Conservation (phyloP, 1,140 invertebrate genomes). For the Aphaenogaster ashmeadi region DNA sequence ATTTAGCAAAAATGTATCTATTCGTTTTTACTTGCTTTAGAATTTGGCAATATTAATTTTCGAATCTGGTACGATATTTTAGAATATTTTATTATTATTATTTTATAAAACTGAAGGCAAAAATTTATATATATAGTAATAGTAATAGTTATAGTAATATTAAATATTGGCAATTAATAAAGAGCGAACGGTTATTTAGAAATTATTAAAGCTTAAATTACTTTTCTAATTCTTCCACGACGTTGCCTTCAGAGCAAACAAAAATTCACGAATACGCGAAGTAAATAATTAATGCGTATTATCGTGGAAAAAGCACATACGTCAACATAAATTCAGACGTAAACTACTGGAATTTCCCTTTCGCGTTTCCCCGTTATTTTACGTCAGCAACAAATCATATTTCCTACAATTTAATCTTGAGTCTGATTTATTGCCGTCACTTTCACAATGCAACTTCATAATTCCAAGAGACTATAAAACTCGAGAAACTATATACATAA, state of each 20-base stretch:
- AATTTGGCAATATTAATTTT: not conserved
- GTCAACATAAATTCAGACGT: slow-evolving; percentile 10
- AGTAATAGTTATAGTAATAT: not conserved
- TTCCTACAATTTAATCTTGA: slow-evolving; percentile 55
- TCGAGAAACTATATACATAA: slow-evolving; percentile 46
- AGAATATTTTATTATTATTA: not conserved
- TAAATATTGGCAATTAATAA: not conserved
- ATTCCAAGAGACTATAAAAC: slow-evolving; percentile 55
- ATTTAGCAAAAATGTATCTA: slow-evolving; percentile 1
- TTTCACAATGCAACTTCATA: slow-evolving; percentile 47
- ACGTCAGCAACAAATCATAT: slow-evolving; percentile 50
- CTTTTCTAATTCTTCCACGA: not conserved
- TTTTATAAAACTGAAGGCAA: not conserved
- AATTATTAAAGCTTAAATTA: not conserved
- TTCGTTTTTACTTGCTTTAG: not conserved
- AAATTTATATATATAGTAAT: not conserved
- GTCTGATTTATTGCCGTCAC: slow-evolving; percentile 42
- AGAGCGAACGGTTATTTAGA: not conserved
- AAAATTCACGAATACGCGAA: not conserved
- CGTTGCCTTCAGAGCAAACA: not conserved
- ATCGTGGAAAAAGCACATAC: slow-evolving; percentile 3
- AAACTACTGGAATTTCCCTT: slow-evolving; percentile 38
- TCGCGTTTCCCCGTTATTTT: slow-evolving; percentile 30
- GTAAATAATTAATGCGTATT: slow-evolving; percentile 31
- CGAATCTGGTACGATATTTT: not conserved